Evolutionary conservation across 2,888 invertebrate genomes (phyloP).

Genomic region (Opisthograptis luteolata): DNA sequence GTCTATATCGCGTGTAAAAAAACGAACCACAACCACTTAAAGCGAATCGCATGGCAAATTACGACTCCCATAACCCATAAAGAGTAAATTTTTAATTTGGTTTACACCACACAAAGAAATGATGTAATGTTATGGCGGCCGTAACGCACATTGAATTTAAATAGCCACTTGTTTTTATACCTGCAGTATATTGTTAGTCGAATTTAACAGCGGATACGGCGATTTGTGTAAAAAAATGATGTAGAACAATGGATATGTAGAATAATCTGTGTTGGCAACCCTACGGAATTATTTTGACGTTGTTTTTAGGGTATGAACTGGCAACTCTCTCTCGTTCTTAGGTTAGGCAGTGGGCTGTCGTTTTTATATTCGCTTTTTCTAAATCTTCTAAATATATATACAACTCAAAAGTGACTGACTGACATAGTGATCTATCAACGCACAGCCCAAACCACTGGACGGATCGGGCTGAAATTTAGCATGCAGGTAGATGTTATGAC

Average conservation of each 20-base stretch:
- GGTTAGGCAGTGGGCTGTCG: too few relatives aligned
- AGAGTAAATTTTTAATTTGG: slow-evolving; percentile 40
- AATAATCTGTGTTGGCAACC: too few relatives aligned
- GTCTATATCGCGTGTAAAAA: neutral
- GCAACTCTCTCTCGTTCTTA: too few relatives aligned
- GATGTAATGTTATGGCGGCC: slow-evolving; percentile 38
- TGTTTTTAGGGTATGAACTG: too few relatives aligned
- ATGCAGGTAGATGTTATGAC: too few relatives aligned
- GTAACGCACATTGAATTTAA: slow-evolving; percentile 37
- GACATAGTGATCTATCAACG: too few relatives aligned
- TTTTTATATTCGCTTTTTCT: too few relatives aligned
- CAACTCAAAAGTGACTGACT: too few relatives aligned
- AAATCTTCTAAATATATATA: too few relatives aligned
- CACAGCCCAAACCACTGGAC: too few relatives aligned
- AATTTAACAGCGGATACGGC: slow-evolving; percentile 22
- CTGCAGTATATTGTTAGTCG: slow-evolving; percentile 26
- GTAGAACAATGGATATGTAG: slow-evolving; percentile 16
- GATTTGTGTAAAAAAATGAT: slow-evolving; percentile 18
- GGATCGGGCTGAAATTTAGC: too few relatives aligned
- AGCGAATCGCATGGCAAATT: slow-evolving; percentile 13
- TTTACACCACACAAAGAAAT: slow-evolving; percentile 37
- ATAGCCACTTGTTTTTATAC: slow-evolving; percentile 37
- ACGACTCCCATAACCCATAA: slow-evolving; percentile 23
- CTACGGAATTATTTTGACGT: too few relatives aligned
- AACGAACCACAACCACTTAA: slow-evolving; percentile 9